These are phyloP conservation scores for Epinotia brunnichana DNA, from an alignment of 2,888 invertebrate species.

Conservation along the genomic window DNA sequence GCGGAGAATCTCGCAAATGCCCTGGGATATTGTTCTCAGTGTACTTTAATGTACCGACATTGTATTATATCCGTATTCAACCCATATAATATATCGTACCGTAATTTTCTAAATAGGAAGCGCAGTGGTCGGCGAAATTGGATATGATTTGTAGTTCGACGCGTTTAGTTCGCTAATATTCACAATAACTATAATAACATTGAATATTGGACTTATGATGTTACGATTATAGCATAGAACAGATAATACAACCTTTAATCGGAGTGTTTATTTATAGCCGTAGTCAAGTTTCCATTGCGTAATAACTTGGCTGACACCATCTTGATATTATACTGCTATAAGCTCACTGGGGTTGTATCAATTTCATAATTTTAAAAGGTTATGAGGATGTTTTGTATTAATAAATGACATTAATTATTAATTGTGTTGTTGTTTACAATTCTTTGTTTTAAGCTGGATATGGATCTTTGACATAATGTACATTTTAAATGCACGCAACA, in stretches of 20 bases:
- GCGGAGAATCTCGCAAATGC: constrained; percentile 48
- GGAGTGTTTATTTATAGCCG: not conserved
- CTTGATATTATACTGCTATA: not conserved
- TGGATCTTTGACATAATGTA: too few relatives aligned
- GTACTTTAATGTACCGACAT: constrained; percentile 51
- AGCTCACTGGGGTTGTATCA: not conserved
- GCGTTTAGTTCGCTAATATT: constrained; percentile 8
- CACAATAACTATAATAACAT: constrained; percentile 8
- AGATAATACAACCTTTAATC: not conserved
- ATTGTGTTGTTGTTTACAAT: not conserved
- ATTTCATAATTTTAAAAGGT: not conserved
- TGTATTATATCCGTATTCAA: constrained; percentile 44
- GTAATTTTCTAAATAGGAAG: constrained; percentile 12
- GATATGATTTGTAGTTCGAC: constrained; percentile 35
- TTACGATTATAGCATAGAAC: not conserved
- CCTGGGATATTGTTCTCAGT: constrained; percentile 55
- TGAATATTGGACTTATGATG: not conserved
- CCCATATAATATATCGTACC: constrained; percentile 11
- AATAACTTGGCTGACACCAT: not conserved
- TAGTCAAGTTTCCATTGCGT: not conserved
- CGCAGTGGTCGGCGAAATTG: constrained; percentile 30
- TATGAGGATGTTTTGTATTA: not conserved
- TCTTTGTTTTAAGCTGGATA: too few relatives aligned
- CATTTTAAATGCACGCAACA: not conserved
- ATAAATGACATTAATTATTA: not conserved